These are phyloP conservation scores for Phthorimaea operculella DNA, from an alignment of 1,140 invertebrate species.

Conservation along the genomic window DNA sequence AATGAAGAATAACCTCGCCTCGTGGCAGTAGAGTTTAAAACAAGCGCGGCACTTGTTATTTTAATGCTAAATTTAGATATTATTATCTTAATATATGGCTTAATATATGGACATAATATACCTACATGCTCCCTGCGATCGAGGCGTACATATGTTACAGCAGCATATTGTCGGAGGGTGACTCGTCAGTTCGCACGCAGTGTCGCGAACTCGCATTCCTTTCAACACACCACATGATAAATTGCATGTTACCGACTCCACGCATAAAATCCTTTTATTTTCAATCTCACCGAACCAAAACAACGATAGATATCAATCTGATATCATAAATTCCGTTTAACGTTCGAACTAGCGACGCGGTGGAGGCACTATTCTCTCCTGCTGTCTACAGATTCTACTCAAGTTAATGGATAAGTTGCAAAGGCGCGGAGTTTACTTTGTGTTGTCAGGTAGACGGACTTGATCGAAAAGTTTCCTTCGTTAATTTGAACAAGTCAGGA, in stretches of 20 bases:
- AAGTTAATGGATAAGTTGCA: slow-evolving; percentile 67
- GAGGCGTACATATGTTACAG: too few relatives aligned
- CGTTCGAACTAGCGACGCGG: slow-evolving; percentile 46
- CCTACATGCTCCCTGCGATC: too few relatives aligned
- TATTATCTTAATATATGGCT: too few relatives aligned
- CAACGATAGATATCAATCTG: slow-evolving; percentile 22
- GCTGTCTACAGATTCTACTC: slow-evolving; percentile 66
- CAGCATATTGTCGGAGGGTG: slow-evolving; percentile 36
- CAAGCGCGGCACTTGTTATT: too few relatives aligned
- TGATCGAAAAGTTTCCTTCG: slow-evolving; percentile 63
- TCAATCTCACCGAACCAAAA: neutral
- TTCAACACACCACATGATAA: slow-evolving; percentile 33
- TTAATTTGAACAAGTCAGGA: slow-evolving; percentile 63
- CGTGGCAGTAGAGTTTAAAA: neutral
- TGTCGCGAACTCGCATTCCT: slow-evolving; percentile 30
- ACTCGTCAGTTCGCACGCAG: slow-evolving; percentile 30
- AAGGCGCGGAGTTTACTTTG: slow-evolving; percentile 64
- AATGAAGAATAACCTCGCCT: too few relatives aligned
- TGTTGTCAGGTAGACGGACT: slow-evolving; percentile 65
- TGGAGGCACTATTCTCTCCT: slow-evolving; percentile 46
- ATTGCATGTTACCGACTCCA: slow-evolving; percentile 20
- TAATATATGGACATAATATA: too few relatives aligned
- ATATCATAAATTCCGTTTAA: slow-evolving; percentile 53
- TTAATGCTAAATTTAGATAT: too few relatives aligned
- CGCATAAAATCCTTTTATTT: neutral